A percentile compares a stretch with the other conserved stretches of the same genome.
These are phyloP conservation scores for Zaprionus lineosus DNA, from an alignment of 2,888 invertebrate species.

Conservation along the genomic window DNA sequence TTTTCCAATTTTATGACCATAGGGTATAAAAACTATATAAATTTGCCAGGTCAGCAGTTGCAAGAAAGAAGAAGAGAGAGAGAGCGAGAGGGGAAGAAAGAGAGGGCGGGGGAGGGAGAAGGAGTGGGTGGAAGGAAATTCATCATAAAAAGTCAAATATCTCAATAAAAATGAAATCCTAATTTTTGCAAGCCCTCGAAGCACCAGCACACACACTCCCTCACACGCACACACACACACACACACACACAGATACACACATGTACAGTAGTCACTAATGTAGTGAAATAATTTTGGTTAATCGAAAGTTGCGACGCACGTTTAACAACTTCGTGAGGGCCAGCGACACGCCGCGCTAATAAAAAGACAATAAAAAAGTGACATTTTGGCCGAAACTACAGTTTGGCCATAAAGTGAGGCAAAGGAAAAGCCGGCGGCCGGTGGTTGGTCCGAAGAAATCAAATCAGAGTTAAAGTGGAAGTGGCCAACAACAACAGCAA, in stretches of 20 bases:
- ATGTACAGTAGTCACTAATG: conserved; percentile 62
- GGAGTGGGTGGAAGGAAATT: conserved; percentile 16
- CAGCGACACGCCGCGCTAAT: conserved; percentile 69
- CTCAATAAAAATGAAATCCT: conserved; percentile 55
- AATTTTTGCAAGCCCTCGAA: conserved; percentile 17
- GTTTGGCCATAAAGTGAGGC: conserved; percentile 50
- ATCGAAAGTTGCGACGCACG: conserved; percentile 74
- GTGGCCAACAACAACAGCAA: conserved; percentile 42
- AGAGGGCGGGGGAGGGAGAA: no score
- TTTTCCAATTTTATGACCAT: background rate
- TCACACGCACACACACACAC: conserved; percentile 4
- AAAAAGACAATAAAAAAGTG: conserved; percentile 75
- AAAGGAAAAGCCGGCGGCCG: conserved; percentile 25
- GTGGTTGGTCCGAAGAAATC: conserved; percentile 47
- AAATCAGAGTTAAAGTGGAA: conserved; percentile 66
- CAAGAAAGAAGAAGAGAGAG: conserved; percentile 34
- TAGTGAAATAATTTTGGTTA: conserved; percentile 76
- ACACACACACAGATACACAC: conserved; percentile 8
- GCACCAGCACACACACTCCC: background rate
- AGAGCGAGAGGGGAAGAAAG: no score
- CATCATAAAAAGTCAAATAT: conserved; percentile 51
- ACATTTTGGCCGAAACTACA: conserved; percentile 69
- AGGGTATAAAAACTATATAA: background rate
- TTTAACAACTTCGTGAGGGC: conserved; percentile 58
- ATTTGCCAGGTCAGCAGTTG: background rate